Percentiles rank a stretch among this genome's conserved stretches.
These are phyloP conservation scores for Limnothrissa miodon DNA, from an alignment of 2,113 vertebrate species.

Conservation along the genomic window DNA sequence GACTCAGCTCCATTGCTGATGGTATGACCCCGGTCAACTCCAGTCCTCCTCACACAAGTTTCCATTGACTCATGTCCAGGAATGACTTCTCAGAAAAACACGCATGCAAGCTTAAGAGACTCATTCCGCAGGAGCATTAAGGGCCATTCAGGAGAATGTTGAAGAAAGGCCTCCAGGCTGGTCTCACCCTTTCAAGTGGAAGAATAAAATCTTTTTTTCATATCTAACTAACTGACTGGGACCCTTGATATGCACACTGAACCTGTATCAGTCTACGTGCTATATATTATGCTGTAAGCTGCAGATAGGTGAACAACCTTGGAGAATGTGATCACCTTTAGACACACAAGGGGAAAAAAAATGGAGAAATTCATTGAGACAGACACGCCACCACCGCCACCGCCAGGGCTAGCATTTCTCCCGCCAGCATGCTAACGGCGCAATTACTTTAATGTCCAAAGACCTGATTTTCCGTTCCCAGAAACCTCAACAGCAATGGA, in stretches of 20 bases:
- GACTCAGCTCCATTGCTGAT: not conserved
- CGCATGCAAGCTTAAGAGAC: not conserved
- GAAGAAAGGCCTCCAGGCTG: not conserved
- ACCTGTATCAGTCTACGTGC: too few relatives aligned
- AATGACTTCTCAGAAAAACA: not conserved
- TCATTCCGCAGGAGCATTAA: not conserved
- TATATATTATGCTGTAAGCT: not conserved
- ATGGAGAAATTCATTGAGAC: not conserved
- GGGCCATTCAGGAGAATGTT: not conserved
- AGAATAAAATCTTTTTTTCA: too few relatives aligned
- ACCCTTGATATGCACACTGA: too few relatives aligned
- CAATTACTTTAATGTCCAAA: conserved; percentile 64
- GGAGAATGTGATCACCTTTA: not conserved
- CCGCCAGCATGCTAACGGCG: conserved; percentile 55
- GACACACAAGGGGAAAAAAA: not conserved
- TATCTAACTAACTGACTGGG: too few relatives aligned
- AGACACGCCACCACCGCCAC: not conserved
- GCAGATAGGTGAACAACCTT: too few relatives aligned
- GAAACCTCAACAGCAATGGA: conserved; percentile 57
- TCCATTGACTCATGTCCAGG: not conserved
- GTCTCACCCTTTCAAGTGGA: not conserved
- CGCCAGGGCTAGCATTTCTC: not conserved
- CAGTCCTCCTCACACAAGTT: not conserved
- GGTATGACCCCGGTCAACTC: not conserved
- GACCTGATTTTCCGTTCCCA: conserved; percentile 60